A percentile compares a stretch with the other conserved stretches of the same genome.
Evolutionary conservation across 2,797 vertebrate genomes (phyloP).

Genomic region (Gymnodraco acuticeps): DNA sequence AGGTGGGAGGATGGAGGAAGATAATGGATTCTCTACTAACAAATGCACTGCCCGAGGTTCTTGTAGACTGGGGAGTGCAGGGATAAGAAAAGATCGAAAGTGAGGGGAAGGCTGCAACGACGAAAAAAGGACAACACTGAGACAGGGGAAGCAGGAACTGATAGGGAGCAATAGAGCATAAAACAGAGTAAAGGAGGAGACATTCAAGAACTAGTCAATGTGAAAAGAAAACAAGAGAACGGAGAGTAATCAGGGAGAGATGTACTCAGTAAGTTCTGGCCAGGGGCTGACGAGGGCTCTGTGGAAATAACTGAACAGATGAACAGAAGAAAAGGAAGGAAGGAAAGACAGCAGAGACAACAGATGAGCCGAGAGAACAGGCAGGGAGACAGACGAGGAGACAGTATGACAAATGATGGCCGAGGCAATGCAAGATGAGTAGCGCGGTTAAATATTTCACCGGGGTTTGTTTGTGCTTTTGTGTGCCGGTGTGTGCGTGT

Average conservation of each 20-base stretch:
- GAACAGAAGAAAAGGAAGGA: conserved; percentile 69
- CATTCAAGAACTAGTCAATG: conserved; percentile 10
- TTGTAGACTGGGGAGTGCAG: conserved; percentile 6
- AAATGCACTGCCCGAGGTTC: conserved; percentile 66
- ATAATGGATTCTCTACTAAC: conserved; percentile 70
- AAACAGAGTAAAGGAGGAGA: conserved; percentile 15
- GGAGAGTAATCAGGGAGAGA: conserved; percentile 39
- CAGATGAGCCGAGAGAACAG: conserved; percentile 78
- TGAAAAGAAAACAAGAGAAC: conserved; percentile 41
- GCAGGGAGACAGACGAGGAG: conserved; percentile 63
- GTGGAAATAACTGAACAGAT: conserved; percentile 75
- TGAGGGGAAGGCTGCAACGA: conserved; percentile 13
- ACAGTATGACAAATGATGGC: conserved; percentile 70
- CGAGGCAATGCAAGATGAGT: conserved; percentile 58
- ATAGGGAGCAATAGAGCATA: conserved; percentile 30
- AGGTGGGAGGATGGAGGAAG: conserved; percentile 64
- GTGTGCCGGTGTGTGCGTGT: conserved; percentile 47
- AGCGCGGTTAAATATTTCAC: conserved; percentile 78
- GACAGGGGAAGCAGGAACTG: conserved; percentile 24
- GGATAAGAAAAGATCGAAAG: conserved; percentile 40
- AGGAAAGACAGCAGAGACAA: conserved; percentile 73
- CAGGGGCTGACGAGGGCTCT: conserved; percentile 56
- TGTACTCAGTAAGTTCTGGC: conserved; percentile 33
- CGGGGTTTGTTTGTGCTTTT: conserved; percentile 71
- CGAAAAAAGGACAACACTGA: conserved; percentile 20